Percentiles rank a stretch among this genome's conserved stretches.
These are phyloP conservation scores for Psephotus haematonotus DNA, from an alignment of 2,113 vertebrate genomes.

Conservation along the genomic window DNA sequence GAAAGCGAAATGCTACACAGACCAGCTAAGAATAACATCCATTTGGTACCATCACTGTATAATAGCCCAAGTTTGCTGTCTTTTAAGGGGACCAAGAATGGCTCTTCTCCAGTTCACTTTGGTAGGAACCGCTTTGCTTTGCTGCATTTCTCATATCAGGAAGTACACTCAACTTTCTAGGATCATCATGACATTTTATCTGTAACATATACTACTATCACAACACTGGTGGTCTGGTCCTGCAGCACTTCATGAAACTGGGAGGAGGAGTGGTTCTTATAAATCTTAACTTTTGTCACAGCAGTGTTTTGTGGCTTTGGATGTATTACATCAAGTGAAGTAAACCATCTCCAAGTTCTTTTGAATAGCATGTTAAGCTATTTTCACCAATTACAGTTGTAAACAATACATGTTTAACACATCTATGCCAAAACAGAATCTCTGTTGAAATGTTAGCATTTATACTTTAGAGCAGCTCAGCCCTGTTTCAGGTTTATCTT, in stretches of 20 bases:
- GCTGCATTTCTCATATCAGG: background rate
- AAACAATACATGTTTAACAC: background rate
- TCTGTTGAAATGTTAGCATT: background rate
- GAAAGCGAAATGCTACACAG: background rate
- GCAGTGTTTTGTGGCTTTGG: background rate
- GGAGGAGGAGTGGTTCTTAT: fast-evolving
- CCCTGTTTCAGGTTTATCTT: background rate
- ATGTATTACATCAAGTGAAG: background rate
- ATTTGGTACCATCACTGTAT: background rate
- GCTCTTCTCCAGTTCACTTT: background rate
- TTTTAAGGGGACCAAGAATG: background rate
- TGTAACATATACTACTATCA: background rate
- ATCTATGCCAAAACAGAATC: background rate
- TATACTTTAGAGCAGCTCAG: background rate
- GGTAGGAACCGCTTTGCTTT: background rate
- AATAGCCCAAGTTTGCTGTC: background rate
- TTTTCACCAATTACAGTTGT: background rate
- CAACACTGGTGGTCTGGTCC: background rate
- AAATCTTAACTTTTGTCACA: background rate
- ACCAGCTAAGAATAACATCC: background rate
- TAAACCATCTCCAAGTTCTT: background rate
- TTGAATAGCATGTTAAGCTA: background rate
- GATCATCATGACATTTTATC: background rate
- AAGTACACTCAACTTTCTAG: background rate
- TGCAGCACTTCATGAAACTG: background rate